Base-by-base conservation (phyloP, 2,113 vertebrate species). In the Lipophrys pholis region DNA sequence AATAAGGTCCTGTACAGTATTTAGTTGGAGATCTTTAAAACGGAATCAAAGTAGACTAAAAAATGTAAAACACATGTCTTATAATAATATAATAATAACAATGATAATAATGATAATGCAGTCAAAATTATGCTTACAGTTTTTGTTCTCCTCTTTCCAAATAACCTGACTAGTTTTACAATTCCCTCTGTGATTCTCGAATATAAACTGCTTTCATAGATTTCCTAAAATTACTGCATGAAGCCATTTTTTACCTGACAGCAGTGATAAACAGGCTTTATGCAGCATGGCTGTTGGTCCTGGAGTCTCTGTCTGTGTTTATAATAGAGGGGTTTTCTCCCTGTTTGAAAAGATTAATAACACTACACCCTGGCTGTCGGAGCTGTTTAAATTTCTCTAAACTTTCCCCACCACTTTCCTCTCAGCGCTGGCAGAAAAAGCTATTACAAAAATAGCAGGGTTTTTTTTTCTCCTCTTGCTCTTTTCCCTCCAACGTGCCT, bases 311-410 rank as follows among this genome's bases (percentile, higher is more conserved):
- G 85, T 81, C 89, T 84, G 78, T 93, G 93, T 92, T 94, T 93
- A 91, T 83, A 89, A 88, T 89, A 83, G 60, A 78, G 67, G 77
- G 80, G 60, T 84, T 92, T 87, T 91, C 87, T 90, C 66, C 38
- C 83, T 58, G 88, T 91, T 91, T 87, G 85, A 90, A 91, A 91
- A 90, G 92, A 94, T 93, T 90, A 93, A 93, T 94, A 85, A 83
- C 74, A 60, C 78, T 70, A 67, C 91, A 90, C 80, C 81, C 72
- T 54, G 54, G 70, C 88, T 90, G 93, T 93, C 90, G 81, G 67
- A 73, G 51, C 85, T 92, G 90, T 93, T 94, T 94, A 91, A 89
- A 76, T 81, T 90, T 88, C 74, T 78, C 74, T 45, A 78, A 83
- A 76, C 81, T 84, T 89, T 88, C 84, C 78, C 73, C 40, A 66